Percentiles rank a stretch among this genome's conserved stretches.
Evolutionary conservation across 2,888 invertebrate genomes (phyloP).

Genomic region (Xylota sylvarum): DNA sequence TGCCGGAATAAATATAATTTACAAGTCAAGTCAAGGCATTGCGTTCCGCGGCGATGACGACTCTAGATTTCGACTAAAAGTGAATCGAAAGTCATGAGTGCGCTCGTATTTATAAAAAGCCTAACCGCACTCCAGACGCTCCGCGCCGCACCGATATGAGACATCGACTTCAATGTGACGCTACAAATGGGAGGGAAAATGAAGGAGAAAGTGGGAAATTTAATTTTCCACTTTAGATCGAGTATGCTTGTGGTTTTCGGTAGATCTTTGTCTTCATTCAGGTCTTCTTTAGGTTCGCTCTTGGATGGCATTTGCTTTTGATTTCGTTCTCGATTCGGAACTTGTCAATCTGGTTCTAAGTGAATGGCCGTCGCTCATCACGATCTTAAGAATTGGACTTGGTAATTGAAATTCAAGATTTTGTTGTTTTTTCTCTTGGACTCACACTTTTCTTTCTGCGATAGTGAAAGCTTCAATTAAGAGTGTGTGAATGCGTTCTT

Average conservation of each 20-base stretch:
- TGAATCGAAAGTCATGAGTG: slow-evolving; percentile 79
- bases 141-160: slow-evolving; percentile 16
- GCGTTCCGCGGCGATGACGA: slow-evolving; percentile 60
- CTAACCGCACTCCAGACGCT: slow-evolving; percentile 67
- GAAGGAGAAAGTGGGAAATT: slow-evolving; percentile 83
- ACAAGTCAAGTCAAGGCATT: slow-evolving; percentile 48
- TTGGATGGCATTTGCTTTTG: slow-evolving; percentile 25
- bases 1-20: slow-evolving; percentile 29
- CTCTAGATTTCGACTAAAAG: slow-evolving; percentile 80
- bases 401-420: slow-evolving; percentile 41
- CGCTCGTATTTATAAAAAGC: slow-evolving; percentile 82
- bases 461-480: slow-evolving; percentile 53
- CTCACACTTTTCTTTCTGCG: slow-evolving; percentile 1
- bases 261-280: slow-evolving; percentile 34
- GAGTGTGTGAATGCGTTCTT: slow-evolving; percentile 30
- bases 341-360: slow-evolving; percentile 52
- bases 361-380: neutral
- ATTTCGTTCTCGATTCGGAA: slow-evolving; percentile 45
- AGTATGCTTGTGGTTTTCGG: slow-evolving; percentile 22
- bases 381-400: slow-evolving; percentile 28
- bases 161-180: slow-evolving; percentile 12
- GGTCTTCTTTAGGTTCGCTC: slow-evolving; percentile 28
- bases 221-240: slow-evolving; percentile 75
- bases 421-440: neutral
- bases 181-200: slow-evolving; percentile 67